Percentiles rank a stretch among this genome's conserved stretches.
These are phyloP conservation scores for Drosophila atripex DNA, from an alignment of 2,888 invertebrate species.

Conservation along the genomic window DNA sequence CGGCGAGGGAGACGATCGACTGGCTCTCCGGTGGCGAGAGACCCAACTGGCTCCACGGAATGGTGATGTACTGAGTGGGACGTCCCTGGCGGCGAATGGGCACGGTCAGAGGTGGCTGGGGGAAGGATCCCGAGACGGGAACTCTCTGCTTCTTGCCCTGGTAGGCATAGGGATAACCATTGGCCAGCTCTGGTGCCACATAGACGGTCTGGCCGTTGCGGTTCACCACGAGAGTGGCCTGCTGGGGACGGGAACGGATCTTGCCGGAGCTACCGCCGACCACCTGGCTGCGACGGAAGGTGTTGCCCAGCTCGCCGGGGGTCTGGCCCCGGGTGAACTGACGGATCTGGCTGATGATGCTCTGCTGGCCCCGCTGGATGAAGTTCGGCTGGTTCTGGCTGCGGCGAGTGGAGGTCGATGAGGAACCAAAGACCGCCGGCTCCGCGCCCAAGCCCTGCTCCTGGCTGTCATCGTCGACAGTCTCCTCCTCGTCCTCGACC, in stretches of 20 bases:
- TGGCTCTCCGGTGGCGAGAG: conserved; percentile 69
- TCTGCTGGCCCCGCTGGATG: conserved; percentile 75
- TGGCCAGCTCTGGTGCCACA: conserved; percentile 63
- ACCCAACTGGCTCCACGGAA: conserved; percentile 81
- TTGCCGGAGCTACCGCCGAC: conserved; percentile 12
- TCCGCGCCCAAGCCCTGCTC: conserved; percentile 13
- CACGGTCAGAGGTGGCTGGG: conserved; percentile 66
- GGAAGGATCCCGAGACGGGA: conserved; percentile 51
- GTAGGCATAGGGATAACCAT: conserved; percentile 53
- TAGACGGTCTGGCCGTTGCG: conserved; percentile 78
- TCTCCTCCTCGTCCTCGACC: conserved; percentile 33
- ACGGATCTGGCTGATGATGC: conserved; percentile 72
- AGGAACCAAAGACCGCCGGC: conserved; percentile 1
- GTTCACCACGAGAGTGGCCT: conserved; percentile 67
- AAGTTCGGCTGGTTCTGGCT: conserved; percentile 60
- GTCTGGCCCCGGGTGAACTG: conserved; percentile 72
- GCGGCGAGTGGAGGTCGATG: conserved; percentile 34
- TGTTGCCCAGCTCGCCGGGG: conserved; percentile 56
- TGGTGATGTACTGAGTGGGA: conserved; percentile 79
- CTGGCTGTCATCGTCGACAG: conserved; percentile 22
- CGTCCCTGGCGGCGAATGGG: conserved; percentile 69
- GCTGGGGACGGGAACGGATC: conserved; percentile 59
- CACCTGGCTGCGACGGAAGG: conserved; percentile 21
- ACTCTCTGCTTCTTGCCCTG: conserved; percentile 43
- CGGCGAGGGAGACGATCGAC: conserved; percentile 53